Evolutionary conservation across 2,113 vertebrate genomes (phyloP), one percentile per base, ranked within the genome.

Genomic region (Seriola quinqueradiata): DNA sequence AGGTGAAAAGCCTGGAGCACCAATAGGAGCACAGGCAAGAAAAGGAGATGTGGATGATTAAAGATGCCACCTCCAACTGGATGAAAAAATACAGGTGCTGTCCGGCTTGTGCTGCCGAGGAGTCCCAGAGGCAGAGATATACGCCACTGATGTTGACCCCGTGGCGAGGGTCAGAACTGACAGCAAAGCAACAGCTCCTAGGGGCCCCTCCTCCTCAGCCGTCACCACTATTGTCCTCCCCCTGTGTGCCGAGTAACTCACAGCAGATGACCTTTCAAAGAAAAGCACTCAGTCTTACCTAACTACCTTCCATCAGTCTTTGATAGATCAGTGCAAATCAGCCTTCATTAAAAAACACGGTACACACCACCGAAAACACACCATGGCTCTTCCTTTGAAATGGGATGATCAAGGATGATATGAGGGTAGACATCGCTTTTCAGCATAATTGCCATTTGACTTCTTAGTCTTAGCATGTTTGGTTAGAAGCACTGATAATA

Each of bases 381-480:
- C 40, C 40, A 42, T 8, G 40, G 40, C 40, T 13, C 32, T 60
- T 44, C 38, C 69, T 84, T 81, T 83, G 48, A 89, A 86, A 78
- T 52, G 8, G 10, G 32, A 70, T 58, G 75, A 88, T 85, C 77
- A 74, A 63, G 63, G 82, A 38, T 64, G 36, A 73, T 23, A 60
- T 16, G 34, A 78, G 28, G 14, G 19, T 0, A 69, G 59, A 81
- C 66, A 48, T 68, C 54, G 67, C 52, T 61, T 83, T 73, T 75
- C 66, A 52, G 32, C 57, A 58, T 88, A 85, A 88, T 59, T 84
- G 48, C 82, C 19, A 7, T 85, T 91, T 90, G 48, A 85, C 87
- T 84, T 83, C 57, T 76, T 44, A 58, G 63, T 61, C 60, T 42
- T 66, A 55, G 21, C 16, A 48, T 77, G 66, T 81, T 87, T 86